Evolutionary conservation across 2,797 vertebrate genomes (phyloP), one percentile per base, ranked within the genome.

Genomic region (Amazonetta brasiliensis): DNA sequence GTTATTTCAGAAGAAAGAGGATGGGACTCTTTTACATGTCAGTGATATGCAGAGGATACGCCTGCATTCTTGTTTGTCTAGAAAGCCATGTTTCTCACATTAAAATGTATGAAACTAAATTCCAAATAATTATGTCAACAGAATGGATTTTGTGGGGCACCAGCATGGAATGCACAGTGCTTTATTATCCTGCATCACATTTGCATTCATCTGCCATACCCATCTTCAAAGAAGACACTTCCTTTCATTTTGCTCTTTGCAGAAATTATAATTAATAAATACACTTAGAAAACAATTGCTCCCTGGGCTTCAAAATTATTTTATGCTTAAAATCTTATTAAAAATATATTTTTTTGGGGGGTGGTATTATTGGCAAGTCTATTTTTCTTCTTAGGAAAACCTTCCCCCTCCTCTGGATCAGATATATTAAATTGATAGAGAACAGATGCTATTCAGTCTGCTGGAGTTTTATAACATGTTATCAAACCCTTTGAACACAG

Each of bases 401-500:
- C 19, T 35, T 76, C 9, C 92, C 33, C 11, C 16, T 96, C 85
- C 37, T 71, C 44, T 88, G 87, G 78, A 78, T 37, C n/a, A 89
- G 82, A 59, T 72, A 68, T 73, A 87, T 23, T 54, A 90, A 89
- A 52, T 6, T 95, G 93, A 96, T 96, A 83, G 30, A 62, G 90
- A 97, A 94, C 96, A 97, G 90, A 88, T 97, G 96, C 81, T 94
- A 7, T 58, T 80, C 93, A 89, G 78, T 83, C 88, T 95, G 60
- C 58, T 90, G 75, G 46, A 87, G 95, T 96, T 97, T 96, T 92
- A 95, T 97, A 97, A 97, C 78, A 46, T 90, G 83, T 94, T 97
- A 95, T 95, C 96, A 95, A 96, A 94, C 55, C 54, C 84, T 97
- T 95, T 97, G 96, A 97, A 92, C 73, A 84, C 97, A 97, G 93